Conservation (phyloP, 2,888 invertebrate genomes). For the Lobophora halterata region DNA sequence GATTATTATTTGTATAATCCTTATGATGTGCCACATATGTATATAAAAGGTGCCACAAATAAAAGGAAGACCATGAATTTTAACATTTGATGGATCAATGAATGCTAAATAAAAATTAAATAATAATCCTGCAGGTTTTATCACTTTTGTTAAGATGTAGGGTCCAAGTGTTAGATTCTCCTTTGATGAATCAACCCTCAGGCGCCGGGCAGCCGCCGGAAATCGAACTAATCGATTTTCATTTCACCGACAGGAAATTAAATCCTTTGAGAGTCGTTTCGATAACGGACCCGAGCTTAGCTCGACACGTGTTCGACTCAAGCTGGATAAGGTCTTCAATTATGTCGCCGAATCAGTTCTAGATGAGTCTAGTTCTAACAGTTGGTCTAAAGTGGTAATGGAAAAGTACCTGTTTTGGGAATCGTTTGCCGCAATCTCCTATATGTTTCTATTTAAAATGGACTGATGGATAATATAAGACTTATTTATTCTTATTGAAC, state of each 20-base stretch:
- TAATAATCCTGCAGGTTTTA: too few relatives aligned
- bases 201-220: conserved; percentile 64
- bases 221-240: conserved; percentile 81
- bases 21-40: too few relatives aligned
- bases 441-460: too few relatives aligned
- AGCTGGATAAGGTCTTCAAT: conserved; percentile 15
- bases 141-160: not conserved
- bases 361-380: not conserved
- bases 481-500: too few relatives aligned
- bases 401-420: too few relatives aligned
- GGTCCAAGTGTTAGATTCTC: conserved; percentile 7
- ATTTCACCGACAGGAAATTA: conserved; percentile 79
- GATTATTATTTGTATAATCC: too few relatives aligned
- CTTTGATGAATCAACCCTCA: conserved; percentile 41
- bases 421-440: too few relatives aligned
- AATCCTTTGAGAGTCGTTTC: conserved; percentile 76
- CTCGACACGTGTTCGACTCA: conserved; percentile 68
- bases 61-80: too few relatives aligned
- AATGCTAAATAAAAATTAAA: too few relatives aligned
- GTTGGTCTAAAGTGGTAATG: not conserved
- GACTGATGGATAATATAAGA: too few relatives aligned
- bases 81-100: too few relatives aligned
- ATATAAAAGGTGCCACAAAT: too few relatives aligned
- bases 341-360: conserved; percentile 1
- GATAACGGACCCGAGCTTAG: conserved; percentile 75